Conservation (phyloP, 2,113 vertebrate species). For the Pedionomus torquatus region DNA sequence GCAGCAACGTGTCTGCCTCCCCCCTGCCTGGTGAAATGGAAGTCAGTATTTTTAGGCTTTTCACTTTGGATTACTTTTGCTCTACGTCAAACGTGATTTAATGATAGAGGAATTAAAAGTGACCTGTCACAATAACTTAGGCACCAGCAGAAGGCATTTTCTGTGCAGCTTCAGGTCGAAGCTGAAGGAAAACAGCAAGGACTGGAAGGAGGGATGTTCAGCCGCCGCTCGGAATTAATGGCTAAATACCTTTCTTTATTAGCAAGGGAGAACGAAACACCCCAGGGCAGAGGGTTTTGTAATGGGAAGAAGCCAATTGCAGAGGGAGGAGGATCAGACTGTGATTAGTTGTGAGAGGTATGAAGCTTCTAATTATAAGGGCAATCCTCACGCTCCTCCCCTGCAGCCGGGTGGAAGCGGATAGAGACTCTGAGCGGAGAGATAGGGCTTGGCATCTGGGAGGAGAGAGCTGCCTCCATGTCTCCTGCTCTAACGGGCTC, state of each 20-base stretch:
- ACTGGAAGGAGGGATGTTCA: neutral
- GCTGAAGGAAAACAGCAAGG: neutral
- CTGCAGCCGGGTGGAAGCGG: neutral
- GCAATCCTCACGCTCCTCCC: neutral
- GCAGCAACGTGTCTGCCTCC: neutral
- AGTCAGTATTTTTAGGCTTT: neutral
- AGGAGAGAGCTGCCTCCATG: neutral
- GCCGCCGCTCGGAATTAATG: neutral
- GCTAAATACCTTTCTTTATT: neutral
- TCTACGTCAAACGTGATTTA: neutral
- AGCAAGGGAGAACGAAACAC: neutral
- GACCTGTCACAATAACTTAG: neutral
- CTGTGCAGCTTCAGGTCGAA: neutral
- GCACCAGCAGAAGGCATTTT: neutral
- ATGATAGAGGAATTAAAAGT: slow-evolving; percentile 4
- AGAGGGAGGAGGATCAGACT: neutral
- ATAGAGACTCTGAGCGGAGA: neutral
- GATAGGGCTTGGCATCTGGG: neutral
- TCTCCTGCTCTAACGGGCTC: neutral
- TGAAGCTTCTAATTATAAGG: neutral
- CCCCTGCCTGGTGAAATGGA: neutral
- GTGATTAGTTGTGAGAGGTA: neutral
- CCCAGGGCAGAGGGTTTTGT: neutral
- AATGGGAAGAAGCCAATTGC: neutral
- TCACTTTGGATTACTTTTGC: neutral